Evolutionary conservation across 92 coral and sea anemone genomes (phyloP).

Genomic region (Phenganax stokvisi): DNA sequence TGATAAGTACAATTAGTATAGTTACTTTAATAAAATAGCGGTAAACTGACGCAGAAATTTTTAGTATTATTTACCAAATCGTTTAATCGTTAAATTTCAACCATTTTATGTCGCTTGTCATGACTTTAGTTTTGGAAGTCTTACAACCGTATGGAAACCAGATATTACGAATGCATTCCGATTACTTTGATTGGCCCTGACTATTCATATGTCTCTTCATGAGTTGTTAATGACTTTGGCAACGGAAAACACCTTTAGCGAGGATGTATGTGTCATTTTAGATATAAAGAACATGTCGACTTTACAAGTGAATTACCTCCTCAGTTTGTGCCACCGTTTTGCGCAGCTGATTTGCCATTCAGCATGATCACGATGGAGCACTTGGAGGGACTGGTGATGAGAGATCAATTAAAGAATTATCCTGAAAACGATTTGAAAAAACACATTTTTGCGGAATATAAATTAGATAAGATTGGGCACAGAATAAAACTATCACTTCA

Average conservation of each 20-base stretch:
- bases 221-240: neutral
- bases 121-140: too few relatives aligned
- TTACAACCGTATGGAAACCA: too few relatives aligned
- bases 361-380: constrained; percentile 75
- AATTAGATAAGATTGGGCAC: constrained; percentile 67
- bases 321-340: constrained; percentile 59
- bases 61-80: too few relatives aligned
- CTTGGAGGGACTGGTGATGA: constrained; percentile 64
- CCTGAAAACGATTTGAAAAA: constrained; percentile 51
- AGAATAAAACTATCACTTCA: constrained; percentile 52
- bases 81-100: too few relatives aligned
- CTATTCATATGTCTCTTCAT: neutral
- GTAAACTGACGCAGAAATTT: too few relatives aligned
- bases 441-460: constrained; percentile 50
- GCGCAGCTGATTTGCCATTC: constrained; percentile 56
- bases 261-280: constrained; percentile 26
- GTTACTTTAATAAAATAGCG: too few relatives aligned
- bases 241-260: too few relatives aligned
- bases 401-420: constrained; percentile 56
- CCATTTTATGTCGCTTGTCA: too few relatives aligned
- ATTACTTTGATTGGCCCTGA: too few relatives aligned
- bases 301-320: constrained; percentile 42
- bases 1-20: too few relatives aligned
- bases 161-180: too few relatives aligned
- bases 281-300: constrained; percentile 67